These are phyloP conservation scores for Acanthosoma haemorrhoidale DNA, from an alignment of 2,888 invertebrate genomes.

Conservation along the genomic window DNA sequence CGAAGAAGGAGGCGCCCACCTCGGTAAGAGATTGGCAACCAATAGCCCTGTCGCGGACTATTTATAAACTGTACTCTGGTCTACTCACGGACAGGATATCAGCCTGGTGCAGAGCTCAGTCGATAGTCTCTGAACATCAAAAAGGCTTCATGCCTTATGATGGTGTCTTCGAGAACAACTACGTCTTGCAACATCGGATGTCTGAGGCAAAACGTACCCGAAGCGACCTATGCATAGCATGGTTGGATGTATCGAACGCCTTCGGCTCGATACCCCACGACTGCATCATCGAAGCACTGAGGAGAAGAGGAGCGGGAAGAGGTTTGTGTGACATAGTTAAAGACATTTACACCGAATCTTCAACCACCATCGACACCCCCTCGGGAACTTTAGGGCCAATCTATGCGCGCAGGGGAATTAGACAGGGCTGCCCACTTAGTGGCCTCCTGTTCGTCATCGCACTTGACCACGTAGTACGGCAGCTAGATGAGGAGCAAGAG, in stretches of 20 bases:
- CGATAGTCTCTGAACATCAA: no score
- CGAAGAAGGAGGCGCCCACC: slow-evolving; percentile 5
- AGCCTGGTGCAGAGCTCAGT: no score
- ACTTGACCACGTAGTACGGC: background rate
- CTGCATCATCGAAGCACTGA: background rate
- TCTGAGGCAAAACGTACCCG: no score
- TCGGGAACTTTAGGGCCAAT: background rate
- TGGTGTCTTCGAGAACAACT: no score
- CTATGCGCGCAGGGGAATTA: background rate
- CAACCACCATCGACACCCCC: slow-evolving; percentile 1
- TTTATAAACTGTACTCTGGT: slow-evolving; percentile 38
- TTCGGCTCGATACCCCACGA: no score
- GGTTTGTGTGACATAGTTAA: background rate
- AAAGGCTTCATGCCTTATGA: no score
- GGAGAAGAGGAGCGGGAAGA: background rate
- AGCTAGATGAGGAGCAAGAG: background rate
- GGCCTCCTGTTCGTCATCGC: no score
- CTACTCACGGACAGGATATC: no score
- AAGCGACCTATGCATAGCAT: no score
- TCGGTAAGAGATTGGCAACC: slow-evolving; percentile 44
- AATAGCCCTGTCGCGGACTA: slow-evolving; percentile 42
- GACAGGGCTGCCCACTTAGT: slow-evolving; percentile 29
- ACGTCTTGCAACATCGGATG: background rate
- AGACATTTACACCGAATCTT: slow-evolving; percentile 1
- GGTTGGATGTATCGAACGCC: no score